A percentile compares a stretch with the other conserved stretches of the same genome.
Conservation (phyloP, 2,888 invertebrate genomes). For the Lochmaea crataegi region DNA sequence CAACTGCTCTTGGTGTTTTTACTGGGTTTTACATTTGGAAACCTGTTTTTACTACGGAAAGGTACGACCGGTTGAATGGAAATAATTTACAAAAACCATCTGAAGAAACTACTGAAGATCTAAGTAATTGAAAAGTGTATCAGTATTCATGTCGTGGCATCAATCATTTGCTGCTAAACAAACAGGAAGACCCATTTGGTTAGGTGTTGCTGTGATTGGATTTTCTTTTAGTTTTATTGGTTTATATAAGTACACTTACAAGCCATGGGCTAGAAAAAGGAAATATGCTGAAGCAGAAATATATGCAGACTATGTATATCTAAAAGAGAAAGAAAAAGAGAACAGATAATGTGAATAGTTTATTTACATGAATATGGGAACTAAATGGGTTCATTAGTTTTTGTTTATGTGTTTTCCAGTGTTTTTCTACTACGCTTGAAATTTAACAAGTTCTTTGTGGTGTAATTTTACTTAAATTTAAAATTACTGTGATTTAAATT, state of each 20-base stretch:
- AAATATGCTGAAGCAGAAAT: constrained; percentile 34
- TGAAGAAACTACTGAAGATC: constrained; percentile 9
- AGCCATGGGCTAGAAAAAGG: constrained; percentile 49
- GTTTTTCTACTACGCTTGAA: too few species aligned
- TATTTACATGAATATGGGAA: not conserved
- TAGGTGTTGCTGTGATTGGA: constrained; percentile 49
- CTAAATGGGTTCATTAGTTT: not conserved
- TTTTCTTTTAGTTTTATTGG: constrained; percentile 44
- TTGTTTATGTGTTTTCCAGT: not conserved
- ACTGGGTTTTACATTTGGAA: constrained; percentile 64
- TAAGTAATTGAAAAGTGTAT: not conserved
- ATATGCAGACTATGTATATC: constrained; percentile 44
- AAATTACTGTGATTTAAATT: too few species aligned
- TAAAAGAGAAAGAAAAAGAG: constrained; percentile 30
- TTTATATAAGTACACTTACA: constrained; percentile 45
- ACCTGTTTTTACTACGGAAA: constrained; percentile 55
- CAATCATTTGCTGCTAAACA: constrained; percentile 40
- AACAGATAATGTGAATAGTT: not conserved
- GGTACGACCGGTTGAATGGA: not conserved
- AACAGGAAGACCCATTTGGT: constrained; percentile 50
- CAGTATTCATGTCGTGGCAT: constrained; percentile 33
- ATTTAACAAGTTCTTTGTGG: too few species aligned
- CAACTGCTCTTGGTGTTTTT: constrained; percentile 56
- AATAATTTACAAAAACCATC: not conserved
- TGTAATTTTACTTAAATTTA: too few species aligned